Evolutionary conservation across 2,888 invertebrate species (phyloP).

Genomic region (Ashinkailepas kermadecensis): DNA sequence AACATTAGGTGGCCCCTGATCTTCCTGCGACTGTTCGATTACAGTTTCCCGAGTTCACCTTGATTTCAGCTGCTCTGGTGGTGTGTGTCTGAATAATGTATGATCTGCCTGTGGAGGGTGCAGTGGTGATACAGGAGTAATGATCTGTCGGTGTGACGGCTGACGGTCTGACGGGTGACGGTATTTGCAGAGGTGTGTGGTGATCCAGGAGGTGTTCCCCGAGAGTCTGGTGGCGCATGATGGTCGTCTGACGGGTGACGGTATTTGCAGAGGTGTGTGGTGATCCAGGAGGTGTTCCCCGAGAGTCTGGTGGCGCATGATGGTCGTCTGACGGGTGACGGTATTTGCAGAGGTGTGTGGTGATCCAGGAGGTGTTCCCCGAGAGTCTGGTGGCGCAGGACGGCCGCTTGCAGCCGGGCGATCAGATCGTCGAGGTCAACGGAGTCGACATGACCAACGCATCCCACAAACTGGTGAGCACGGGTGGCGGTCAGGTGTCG

Average conservation of each 20-base stretch:
- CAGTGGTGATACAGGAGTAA: too few relatives aligned
- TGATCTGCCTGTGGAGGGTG: too few relatives aligned
- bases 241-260: slow-evolving; percentile 38
- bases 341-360: slow-evolving; percentile 42
- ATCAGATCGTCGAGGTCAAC: slow-evolving; percentile 45
- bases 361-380: slow-evolving; percentile 45
- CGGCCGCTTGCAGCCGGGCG: slow-evolving; percentile 44
- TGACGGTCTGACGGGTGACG: background rate
- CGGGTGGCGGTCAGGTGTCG: too few relatives aligned
- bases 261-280: slow-evolving; percentile 42
- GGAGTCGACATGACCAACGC: slow-evolving; percentile 36
- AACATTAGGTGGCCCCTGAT: too few relatives aligned
- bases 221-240: slow-evolving; percentile 43
- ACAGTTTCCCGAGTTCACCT: background rate
- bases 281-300: slow-evolving; percentile 45
- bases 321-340: slow-evolving; percentile 38
- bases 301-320: slow-evolving; percentile 43
- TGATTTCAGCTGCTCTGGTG: background rate
- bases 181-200: slow-evolving; percentile 42
- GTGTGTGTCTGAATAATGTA: too few relatives aligned
- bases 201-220: slow-evolving; percentile 45
- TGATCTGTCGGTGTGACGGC: too few relatives aligned
- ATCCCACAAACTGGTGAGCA: slow-evolving; percentile 6
- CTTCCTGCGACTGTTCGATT: too few relatives aligned
- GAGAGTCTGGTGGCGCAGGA: slow-evolving; percentile 43